A percentile compares a stretch with the other conserved stretches of the same genome.
phyloP scores from a whole-genome alignment of 1,140 invertebrate genomes.

The Trachymyrmex septentrionalis region DNA sequence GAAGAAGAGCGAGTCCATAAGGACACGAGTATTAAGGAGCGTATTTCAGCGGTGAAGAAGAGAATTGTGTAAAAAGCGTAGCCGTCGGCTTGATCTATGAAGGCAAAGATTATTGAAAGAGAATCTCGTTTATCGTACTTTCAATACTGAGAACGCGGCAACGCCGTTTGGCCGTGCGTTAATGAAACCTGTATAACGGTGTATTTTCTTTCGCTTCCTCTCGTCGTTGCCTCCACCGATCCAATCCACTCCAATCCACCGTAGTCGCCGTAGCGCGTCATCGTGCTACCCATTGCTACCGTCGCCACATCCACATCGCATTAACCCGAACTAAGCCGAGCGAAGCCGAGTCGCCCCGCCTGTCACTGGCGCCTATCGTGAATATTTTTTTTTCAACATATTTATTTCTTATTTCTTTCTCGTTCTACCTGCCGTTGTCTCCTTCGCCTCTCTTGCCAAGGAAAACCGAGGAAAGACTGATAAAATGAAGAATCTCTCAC shows the following conservation, averaged over 20 bases:
- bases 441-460: no score
- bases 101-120: neutral
- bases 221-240: neutral
- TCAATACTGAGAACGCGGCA: neutral
- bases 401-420: no score
- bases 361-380: constrained; percentile 50
- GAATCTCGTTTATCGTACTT: neutral
- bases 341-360: constrained; percentile 36
- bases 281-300: neutral
- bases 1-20: neutral
- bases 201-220: constrained; percentile 41
- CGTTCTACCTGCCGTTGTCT: no score
- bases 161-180: neutral
- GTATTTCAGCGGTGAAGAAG: neutral
- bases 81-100: neutral
- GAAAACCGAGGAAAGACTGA: neutral
- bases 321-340: neutral
- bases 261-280: constrained; percentile 9
- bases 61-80: neutral
- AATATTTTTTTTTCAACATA: constrained; percentile 40
- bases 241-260: neutral
- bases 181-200: constrained; percentile 51
- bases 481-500: neutral
- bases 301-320: constrained; percentile 19
- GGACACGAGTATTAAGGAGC: neutral